Evolutionary conservation across 2,888 invertebrate species (phyloP).

Genomic region (Platycnemis pennipes): DNA sequence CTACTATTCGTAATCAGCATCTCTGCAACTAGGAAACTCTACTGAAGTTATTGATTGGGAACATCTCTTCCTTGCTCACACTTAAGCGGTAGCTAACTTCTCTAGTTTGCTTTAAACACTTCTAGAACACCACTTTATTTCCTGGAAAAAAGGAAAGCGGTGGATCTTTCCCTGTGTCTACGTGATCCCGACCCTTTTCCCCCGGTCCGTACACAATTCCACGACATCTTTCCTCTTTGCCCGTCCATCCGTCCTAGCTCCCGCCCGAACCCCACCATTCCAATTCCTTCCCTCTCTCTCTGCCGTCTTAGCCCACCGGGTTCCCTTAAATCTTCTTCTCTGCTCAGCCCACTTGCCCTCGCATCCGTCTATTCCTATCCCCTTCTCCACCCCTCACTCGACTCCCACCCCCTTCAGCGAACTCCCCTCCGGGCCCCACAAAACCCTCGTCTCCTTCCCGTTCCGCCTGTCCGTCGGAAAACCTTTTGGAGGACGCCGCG

Average conservation of each 20-base stretch:
- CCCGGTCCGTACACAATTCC: neutral
- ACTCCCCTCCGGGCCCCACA: neutral
- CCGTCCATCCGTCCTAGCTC: neutral
- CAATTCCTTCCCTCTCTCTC: neutral
- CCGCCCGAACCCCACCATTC: neutral
- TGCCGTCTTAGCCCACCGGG: neutral
- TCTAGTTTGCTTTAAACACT: neutral
- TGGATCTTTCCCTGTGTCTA: neutral
- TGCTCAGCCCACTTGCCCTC: too few species aligned
- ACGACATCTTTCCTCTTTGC: neutral
- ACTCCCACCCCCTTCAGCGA: neutral
- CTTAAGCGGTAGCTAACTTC: neutral
- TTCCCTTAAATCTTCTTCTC: neutral
- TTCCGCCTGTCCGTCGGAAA: slow-evolving; percentile 7
- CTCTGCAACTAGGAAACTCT: too few species aligned
- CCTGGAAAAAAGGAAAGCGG: neutral
- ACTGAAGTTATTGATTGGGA: neutral
- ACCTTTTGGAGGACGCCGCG: neutral
- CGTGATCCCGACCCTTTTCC: slow-evolving; percentile 5
- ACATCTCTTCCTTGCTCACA: neutral
- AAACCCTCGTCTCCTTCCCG: neutral
- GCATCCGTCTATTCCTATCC: too few species aligned
- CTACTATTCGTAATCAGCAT: too few species aligned
- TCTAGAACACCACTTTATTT: neutral
- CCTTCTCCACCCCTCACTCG: neutral